A percentile compares a stretch with the other conserved stretches of the same genome.
Evolutionary conservation across 2,113 vertebrate genomes (phyloP).

Genomic region (Gadus macrocephalus): DNA sequence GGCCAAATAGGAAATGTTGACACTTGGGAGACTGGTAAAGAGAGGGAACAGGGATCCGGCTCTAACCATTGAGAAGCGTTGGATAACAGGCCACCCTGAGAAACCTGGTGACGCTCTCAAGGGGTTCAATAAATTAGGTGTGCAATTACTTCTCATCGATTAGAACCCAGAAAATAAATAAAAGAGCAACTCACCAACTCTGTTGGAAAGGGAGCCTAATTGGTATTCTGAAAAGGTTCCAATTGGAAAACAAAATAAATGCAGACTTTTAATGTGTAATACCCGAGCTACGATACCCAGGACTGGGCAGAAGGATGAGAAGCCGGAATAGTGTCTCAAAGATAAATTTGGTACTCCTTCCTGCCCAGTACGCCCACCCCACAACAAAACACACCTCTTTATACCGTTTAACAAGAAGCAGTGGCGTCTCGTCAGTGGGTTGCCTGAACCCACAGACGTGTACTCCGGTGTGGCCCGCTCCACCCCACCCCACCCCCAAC

Average conservation of each 20-base stretch:
- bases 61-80: conserved; percentile 44
- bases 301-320: conserved; percentile 32
- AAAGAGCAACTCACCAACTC: conserved; percentile 58
- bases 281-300: conserved; percentile 10
- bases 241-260: conserved; percentile 3
- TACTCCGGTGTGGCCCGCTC: conserved; percentile 74
- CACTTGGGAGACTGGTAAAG: conserved; percentile 21
- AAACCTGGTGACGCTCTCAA: background rate
- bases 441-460: conserved; percentile 55
- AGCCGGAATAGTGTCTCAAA: conserved; percentile 39
- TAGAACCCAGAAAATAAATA: conserved; percentile 26
- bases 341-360: conserved; percentile 27
- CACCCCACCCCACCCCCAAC: no score
- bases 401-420: conserved; percentile 31
- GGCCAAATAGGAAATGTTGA: conserved; percentile 29
- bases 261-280: conserved; percentile 5
- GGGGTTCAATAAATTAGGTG: conserved; percentile 24
- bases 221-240: conserved; percentile 15
- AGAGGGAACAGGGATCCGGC: conserved; percentile 50
- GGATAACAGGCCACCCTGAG: background rate
- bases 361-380: conserved; percentile 5
- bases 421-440: conserved; percentile 40
- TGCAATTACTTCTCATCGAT: conserved; percentile 44
- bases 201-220: conserved; percentile 34
- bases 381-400: background rate